Percentiles rank a stretch among this genome's conserved stretches.
phyloP scores from a whole-genome alignment of 1,140 invertebrate species.

The Pseudomyrmex concolor region DNA sequence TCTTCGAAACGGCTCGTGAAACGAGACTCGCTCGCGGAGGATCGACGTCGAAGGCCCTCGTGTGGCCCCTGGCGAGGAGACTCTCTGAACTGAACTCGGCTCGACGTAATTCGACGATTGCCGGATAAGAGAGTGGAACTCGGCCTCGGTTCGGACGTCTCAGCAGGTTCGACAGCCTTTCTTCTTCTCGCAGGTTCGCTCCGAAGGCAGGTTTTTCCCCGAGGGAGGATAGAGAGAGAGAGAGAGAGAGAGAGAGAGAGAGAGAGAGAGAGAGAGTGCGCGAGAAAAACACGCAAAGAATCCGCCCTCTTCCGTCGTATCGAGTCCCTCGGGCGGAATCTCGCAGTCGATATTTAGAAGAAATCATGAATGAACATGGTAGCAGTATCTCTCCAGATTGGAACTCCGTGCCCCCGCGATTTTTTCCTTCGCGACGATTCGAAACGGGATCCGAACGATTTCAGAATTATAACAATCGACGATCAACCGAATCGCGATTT shows the following conservation, averaged over 20 bases:
- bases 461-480: background rate
- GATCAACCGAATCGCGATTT: slow-evolving; percentile 30
- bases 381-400: background rate
- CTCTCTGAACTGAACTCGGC: slow-evolving; percentile 55
- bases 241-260: background rate
- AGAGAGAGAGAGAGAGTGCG: background rate
- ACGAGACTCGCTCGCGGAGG: slow-evolving; percentile 33
- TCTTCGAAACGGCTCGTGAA: background rate
- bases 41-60: slow-evolving; percentile 38
- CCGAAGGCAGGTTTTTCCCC: background rate
- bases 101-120: slow-evolving; percentile 70
- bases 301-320: slow-evolving; percentile 50
- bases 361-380: slow-evolving; percentile 56
- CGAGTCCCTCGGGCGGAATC: background rate
- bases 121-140: slow-evolving; percentile 61
- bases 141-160: background rate
- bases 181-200: background rate
- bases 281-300: slow-evolving; percentile 49
- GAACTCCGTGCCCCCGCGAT: background rate
- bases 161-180: slow-evolving; percentile 15
- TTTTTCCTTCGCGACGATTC: background rate
- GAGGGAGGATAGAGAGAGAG: background rate
- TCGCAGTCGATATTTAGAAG: slow-evolving; percentile 47
- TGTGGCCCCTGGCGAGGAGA: slow-evolving; percentile 58
- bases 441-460: slow-evolving; percentile 8